These are phyloP conservation scores for Exaiptasia diaphana DNA, from an alignment of 64 coral and sea anemone species.

Conservation along the genomic window DNA sequence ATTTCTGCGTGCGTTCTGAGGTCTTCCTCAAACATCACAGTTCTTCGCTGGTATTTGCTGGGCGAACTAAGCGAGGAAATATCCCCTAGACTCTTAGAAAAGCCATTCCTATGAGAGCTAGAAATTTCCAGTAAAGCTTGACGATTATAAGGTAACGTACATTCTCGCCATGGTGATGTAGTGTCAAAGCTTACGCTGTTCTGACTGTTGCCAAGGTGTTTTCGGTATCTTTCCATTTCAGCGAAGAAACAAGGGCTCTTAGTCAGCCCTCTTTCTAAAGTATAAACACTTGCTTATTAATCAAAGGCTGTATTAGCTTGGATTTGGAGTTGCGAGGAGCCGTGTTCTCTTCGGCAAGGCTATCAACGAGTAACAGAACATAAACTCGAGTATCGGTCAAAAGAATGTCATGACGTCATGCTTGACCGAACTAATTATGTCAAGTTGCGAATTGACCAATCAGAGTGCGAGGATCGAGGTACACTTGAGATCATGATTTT, in stretches of 20 bases:
- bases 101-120: constrained; percentile 48
- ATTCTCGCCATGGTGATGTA: not conserved
- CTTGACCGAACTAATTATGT: not conserved
- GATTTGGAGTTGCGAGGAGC: too few species aligned
- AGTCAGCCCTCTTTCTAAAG: too few species aligned
- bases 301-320: too few species aligned
- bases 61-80: constrained; percentile 13
- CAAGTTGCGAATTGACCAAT: not conserved
- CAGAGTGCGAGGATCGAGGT: too few species aligned
- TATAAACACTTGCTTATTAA: too few species aligned
- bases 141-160: not conserved
- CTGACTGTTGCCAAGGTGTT: not conserved
- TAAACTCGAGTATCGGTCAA: too few species aligned
- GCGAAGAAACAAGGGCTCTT: too few species aligned
- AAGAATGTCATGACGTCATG: constrained; percentile 1
- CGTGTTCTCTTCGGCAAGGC: too few species aligned
- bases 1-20: constrained; percentile 66
- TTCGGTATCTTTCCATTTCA: too few species aligned
- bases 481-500: too few species aligned
- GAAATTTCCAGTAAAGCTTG: not conserved
- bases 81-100: constrained; percentile 86
- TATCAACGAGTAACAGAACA: too few species aligned
- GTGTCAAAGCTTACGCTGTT: not conserved
- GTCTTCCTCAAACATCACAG: constrained; percentile 78
- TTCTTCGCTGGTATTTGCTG: constrained; percentile 22